A percentile compares a stretch with the other conserved stretches of the same genome.
These are phyloP conservation scores for Sisor rabdophorus DNA, from an alignment of 2,113 vertebrate species.

Conservation along the genomic window DNA sequence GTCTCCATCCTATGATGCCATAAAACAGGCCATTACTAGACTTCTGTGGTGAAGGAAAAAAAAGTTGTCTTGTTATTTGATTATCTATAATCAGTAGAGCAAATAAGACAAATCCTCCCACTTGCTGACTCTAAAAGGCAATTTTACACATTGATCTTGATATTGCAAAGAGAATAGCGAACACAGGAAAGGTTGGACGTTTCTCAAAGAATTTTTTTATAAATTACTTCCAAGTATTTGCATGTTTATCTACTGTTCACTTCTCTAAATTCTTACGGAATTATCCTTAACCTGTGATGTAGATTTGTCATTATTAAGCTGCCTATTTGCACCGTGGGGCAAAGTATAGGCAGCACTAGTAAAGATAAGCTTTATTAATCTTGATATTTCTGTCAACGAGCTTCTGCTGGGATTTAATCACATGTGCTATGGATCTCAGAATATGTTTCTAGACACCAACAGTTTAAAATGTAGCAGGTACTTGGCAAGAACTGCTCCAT, in stretches of 20 bases:
- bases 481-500: slow-evolving; percentile 46
- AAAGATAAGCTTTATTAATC: slow-evolving; percentile 61
- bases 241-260: slow-evolving; percentile 46
- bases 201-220: slow-evolving; percentile 49
- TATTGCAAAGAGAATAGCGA: slow-evolving; percentile 51
- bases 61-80: slow-evolving; percentile 65
- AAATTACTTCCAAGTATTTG: slow-evolving; percentile 40
- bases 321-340: slow-evolving; percentile 48
- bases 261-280: slow-evolving; percentile 56
- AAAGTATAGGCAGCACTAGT: slow-evolving; percentile 54
- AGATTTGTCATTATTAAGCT: slow-evolving; percentile 64
- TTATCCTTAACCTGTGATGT: slow-evolving; percentile 57
- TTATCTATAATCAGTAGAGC: slow-evolving; percentile 61
- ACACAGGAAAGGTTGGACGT: slow-evolving; percentile 47
- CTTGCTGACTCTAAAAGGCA: slow-evolving; percentile 54
- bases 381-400: slow-evolving; percentile 64
- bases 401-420: slow-evolving; percentile 60
- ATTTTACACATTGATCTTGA: slow-evolving; percentile 54
- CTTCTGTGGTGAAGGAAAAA: slow-evolving; percentile 45
- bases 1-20: slow-evolving; percentile 59
- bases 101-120: slow-evolving; percentile 60
- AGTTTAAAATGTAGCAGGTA: slow-evolving; percentile 55
- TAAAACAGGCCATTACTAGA: slow-evolving; percentile 59
- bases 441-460: slow-evolving; percentile 62
- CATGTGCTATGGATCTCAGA: slow-evolving; percentile 62